Evolutionary conservation across 2,113 vertebrate species (phyloP).

Genomic region (Chaetops frenatus): DNA sequence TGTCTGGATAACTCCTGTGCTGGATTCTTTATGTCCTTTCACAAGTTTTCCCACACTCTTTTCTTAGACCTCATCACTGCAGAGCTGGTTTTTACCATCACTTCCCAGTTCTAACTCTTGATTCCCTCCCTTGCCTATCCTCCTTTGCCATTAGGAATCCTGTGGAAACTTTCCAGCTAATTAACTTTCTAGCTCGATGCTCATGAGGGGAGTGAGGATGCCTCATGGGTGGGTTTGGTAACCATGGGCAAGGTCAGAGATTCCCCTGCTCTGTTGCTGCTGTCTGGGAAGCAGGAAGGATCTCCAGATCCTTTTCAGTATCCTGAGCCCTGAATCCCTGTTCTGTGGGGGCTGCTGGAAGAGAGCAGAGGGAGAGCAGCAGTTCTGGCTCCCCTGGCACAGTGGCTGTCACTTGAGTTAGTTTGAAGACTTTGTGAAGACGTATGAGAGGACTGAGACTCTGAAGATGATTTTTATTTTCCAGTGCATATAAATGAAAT

Average conservation of each 20-base stretch:
- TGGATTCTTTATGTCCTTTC: not conserved
- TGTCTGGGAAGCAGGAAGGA: not conserved
- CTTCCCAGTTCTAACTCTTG: not conserved
- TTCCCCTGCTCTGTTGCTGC: not conserved
- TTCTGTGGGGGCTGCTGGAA: not conserved
- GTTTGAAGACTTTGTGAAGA: not conserved
- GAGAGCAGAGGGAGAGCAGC: not conserved
- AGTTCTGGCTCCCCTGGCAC: not conserved
- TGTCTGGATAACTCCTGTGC: not conserved
- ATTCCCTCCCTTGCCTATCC: not conserved
- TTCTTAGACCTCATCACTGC: not conserved
- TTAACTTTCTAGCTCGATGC: not conserved
- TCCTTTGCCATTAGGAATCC: not conserved
- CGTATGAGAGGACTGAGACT: not conserved
- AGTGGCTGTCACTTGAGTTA: not conserved
- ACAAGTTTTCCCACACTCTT: not conserved
- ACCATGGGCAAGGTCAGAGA: accelerated
- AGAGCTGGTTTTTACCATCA: not conserved
- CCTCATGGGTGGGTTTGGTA: not conserved
- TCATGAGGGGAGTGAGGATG: not conserved
- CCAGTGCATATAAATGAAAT: not conserved
- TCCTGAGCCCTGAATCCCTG: not conserved
- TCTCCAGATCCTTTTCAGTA: not conserved
- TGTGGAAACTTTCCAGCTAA: not conserved
- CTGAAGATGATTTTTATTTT: not conserved